Conservation (phyloP, 1,140 invertebrate species). For the Akabosia matsudoensis region DNA sequence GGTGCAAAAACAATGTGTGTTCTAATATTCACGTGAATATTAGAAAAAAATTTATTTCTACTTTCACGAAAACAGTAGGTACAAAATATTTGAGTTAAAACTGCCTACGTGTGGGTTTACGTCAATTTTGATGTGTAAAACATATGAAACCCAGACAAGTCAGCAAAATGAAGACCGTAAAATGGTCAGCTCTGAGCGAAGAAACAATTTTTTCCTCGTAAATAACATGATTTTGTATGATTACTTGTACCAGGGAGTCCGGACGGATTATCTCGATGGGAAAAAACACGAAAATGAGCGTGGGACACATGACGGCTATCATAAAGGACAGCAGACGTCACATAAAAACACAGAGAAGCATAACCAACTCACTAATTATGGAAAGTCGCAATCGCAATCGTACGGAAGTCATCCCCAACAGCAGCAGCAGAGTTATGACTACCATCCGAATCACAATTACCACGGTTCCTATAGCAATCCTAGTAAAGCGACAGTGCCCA, state of each 20-base stretch:
- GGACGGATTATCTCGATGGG: conserved; percentile 37
- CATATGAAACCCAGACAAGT: too few relatives aligned
- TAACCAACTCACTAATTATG: conserved; percentile 28
- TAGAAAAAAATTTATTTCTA: too few relatives aligned
- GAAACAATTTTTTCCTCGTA: too few relatives aligned
- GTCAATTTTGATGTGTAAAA: too few relatives aligned
- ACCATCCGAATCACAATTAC: conserved; percentile 45
- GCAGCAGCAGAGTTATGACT: conserved; percentile 24
- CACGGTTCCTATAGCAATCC: conserved; percentile 40
- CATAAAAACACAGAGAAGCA: conserved; percentile 34
- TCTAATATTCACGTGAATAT: too few relatives aligned
- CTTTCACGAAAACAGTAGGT: too few relatives aligned
- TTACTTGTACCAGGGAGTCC: conserved; percentile 31
- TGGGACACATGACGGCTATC: conserved; percentile 31
- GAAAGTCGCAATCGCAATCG: neutral
- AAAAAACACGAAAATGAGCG: conserved; percentile 43
- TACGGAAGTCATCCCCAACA: neutral
- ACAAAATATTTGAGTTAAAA: too few relatives aligned
- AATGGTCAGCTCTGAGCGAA: too few relatives aligned
- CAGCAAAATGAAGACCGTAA: too few relatives aligned
- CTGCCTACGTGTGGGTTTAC: too few relatives aligned
- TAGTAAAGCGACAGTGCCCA: neutral
- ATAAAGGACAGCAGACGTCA: conserved; percentile 38
- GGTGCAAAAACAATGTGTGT: too few relatives aligned
- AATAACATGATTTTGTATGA: too few relatives aligned